phyloP scores from a whole-genome alignment of 2,113 vertebrate genomes.

The Lipophrys pholis region DNA sequence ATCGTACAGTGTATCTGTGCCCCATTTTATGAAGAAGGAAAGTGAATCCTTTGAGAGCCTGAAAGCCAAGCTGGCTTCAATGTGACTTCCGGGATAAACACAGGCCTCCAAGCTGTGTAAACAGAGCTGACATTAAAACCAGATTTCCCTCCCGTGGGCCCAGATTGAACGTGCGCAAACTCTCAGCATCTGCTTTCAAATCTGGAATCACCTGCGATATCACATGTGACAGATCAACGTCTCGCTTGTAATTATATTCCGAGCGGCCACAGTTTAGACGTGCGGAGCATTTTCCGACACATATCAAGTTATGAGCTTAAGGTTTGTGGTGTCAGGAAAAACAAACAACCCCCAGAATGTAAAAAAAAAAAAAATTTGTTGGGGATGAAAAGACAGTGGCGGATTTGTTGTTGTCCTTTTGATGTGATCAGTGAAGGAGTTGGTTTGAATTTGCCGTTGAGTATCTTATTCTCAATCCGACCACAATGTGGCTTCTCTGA shows the following conservation, averaged over 20 bases:
- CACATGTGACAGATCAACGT: neutral
- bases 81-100: conserved; percentile 39
- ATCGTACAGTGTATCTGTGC: conserved; percentile 27
- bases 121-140: conserved; percentile 54
- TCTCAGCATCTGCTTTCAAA: conserved; percentile 18
- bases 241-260: neutral
- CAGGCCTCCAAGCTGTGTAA: conserved; percentile 59
- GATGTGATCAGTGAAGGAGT: neutral
- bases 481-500: conserved; percentile 30
- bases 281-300: neutral
- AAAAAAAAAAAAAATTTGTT: neutral
- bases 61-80: conserved; percentile 29
- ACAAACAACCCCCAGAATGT: neutral
- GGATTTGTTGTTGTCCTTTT: neutral
- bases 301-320: no score
- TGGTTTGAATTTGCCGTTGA: conserved; percentile 26
- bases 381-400: neutral
- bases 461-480: conserved; percentile 16
- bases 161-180: conserved; percentile 14
- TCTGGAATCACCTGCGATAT: neutral
- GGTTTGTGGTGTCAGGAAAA: no score
- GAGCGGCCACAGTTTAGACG: neutral
- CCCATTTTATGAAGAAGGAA: conserved; percentile 22
- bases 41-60: conserved; percentile 13
- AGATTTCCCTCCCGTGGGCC: conserved; percentile 24